Base-by-base conservation (phyloP, 2,113 vertebrate species). In the Panthera uncia region DNA sequence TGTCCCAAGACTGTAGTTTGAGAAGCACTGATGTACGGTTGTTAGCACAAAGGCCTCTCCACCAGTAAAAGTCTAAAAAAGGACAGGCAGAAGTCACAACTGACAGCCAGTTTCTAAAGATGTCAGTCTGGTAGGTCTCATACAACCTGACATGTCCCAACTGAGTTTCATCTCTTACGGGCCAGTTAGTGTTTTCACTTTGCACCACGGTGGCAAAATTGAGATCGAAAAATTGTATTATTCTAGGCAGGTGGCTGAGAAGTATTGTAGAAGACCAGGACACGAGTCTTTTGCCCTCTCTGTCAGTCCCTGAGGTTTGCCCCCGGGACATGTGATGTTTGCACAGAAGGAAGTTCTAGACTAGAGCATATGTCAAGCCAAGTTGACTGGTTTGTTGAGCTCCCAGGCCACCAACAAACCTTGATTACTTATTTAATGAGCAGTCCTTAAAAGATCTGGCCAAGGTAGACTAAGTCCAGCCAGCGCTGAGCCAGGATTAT, bases 271-370 rank as follows among this genome's bases (percentile, higher is more conserved):
- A 36, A 83, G 79, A 5, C 52, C 7, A 3, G 12, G 18, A 27
- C 14, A 2, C 41, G 1, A 1, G 12, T 65, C 8, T 38, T 63
- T 18, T 61, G 48, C 27, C 2, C n/a, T 45, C 25, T 21, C 48
- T 7, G 0, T 31, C n/a, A 3, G 55, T 21, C 45, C 48, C 81
- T 50, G 4, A 63, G 33, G 65, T 91, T 98, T 81, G 84, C 73
- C 81, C 86, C 65, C 52, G 78, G 94, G 95, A 87, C 87, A 19
- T 82, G 66, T 68, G 97, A 57, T 95, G 89, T 82, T 4, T 4
- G 80, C 23, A 38, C 45, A n/a, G 90, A 94, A 98, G 97, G 97
- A 29, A 97, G 93, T 89, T 95, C 52, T 82, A 74, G 52, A 57
- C n/a, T 3, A 63, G 38, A 18, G 29, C 23, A 1, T 89, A 61